A percentile compares a stretch with the other conserved stretches of the same genome.
These are phyloP conservation scores for Orientallactaga bullata DNA, from an alignment of 2,113 vertebrate genomes.

Conservation along the genomic window DNA sequence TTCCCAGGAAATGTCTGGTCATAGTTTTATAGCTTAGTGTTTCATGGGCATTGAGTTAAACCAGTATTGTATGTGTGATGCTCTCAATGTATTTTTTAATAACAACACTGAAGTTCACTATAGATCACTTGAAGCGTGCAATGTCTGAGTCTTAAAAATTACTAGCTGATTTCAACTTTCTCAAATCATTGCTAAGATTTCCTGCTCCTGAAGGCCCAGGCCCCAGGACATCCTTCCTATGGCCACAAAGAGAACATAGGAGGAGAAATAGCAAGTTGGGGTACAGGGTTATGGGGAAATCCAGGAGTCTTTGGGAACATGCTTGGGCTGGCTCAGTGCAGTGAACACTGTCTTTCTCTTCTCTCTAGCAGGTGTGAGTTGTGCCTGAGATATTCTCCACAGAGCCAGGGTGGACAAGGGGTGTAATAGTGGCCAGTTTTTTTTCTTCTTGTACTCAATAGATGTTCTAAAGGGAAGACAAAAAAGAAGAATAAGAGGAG, in stretches of 20 bases:
- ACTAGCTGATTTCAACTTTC: neutral
- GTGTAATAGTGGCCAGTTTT: neutral
- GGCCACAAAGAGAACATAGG: neutral
- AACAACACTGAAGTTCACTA: conserved; percentile 66
- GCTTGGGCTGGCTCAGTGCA: neutral
- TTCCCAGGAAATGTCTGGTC: too few species aligned
- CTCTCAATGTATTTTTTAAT: conserved; percentile 77
- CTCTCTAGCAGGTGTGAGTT: neutral
- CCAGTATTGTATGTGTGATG: too few species aligned
- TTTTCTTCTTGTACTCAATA: neutral
- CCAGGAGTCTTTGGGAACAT: too few species aligned
- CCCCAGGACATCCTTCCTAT: neutral
- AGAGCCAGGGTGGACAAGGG: rapidly evolving
- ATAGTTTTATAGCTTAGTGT: too few species aligned
- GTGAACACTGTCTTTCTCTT: neutral
- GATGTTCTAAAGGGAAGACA: neutral
- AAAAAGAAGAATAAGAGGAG: too few species aligned
- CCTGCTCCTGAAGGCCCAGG: neutral
- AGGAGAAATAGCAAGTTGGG: neutral
- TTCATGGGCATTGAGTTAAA: too few species aligned
- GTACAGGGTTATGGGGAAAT: rapidly evolving
- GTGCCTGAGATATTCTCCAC: neutral
- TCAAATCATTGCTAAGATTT: neutral
- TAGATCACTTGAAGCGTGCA: neutral
- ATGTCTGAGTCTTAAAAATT: neutral